Conservation (phyloP, 2,888 invertebrate genomes). For the Gymnoscelis rufifasciata region DNA sequence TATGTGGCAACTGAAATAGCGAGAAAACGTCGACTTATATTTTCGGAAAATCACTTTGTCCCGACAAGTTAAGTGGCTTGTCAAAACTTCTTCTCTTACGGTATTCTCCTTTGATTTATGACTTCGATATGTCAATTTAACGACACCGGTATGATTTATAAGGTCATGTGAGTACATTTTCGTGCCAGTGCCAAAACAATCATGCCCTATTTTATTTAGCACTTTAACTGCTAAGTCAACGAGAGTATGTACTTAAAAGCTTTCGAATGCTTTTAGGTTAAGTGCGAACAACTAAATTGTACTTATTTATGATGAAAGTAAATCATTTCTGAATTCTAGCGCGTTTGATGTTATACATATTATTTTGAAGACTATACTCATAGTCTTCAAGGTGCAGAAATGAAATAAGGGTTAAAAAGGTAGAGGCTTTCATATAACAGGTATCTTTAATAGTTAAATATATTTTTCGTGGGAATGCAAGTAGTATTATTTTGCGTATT, state of each 20-base stretch:
- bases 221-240: slow-evolving; percentile 11
- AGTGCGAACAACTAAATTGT: neutral
- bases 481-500: too few relatives aligned
- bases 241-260: slow-evolving; percentile 4
- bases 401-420: too few relatives aligned
- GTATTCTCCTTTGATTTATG: slow-evolving; percentile 71
- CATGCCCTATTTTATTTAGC: slow-evolving; percentile 7
- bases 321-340: too few relatives aligned
- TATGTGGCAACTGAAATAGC: neutral
- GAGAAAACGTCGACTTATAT: slow-evolving; percentile 33
- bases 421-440: too few relatives aligned
- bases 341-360: too few relatives aligned
- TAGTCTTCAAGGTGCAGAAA: too few relatives aligned
- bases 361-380: too few relatives aligned
- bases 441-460: too few relatives aligned
- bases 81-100: slow-evolving; percentile 71
- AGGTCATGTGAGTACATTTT: slow-evolving; percentile 51
- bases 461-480: too few relatives aligned
- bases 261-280: slow-evolving; percentile 1
- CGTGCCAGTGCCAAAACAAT: slow-evolving; percentile 17
- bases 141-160: slow-evolving; percentile 73
- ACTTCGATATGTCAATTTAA: slow-evolving; percentile 71
- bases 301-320: too few relatives aligned
- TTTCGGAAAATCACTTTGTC: slow-evolving; percentile 56
- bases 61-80: slow-evolving; percentile 62